phyloP scores from a whole-genome alignment of 2,113 vertebrate species.

The Lichenostomus cassidix region DNA sequence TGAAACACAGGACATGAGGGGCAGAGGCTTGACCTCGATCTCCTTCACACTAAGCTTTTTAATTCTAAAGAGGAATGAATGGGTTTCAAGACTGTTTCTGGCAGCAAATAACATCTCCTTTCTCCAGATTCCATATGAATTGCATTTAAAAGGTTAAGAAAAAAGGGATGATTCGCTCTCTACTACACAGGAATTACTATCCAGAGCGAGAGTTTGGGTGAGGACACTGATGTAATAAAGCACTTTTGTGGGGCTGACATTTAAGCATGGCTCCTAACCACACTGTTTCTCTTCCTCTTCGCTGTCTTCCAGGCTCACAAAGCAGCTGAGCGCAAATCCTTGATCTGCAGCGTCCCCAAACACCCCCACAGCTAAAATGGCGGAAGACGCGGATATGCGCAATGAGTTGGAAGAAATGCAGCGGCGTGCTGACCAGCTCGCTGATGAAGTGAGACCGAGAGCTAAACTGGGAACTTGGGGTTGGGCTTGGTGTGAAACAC shows the following conservation, averaged over 20 bases:
- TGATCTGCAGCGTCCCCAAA: slow-evolving; percentile 70
- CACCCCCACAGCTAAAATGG: slow-evolving; percentile 85
- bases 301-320: slow-evolving; percentile 65
- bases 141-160: not conserved
- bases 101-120: not conserved
- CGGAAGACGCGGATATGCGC: slow-evolving; percentile 97
- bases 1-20: not conserved
- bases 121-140: not conserved
- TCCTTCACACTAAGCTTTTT: not conserved
- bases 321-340: slow-evolving; percentile 57
- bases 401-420: slow-evolving; percentile 99
- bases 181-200: not conserved
- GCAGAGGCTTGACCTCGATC: not conserved
- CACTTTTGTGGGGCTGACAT: not conserved
- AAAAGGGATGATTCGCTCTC: not conserved
- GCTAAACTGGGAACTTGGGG: not conserved
- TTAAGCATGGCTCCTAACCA: not conserved
- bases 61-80: not conserved
- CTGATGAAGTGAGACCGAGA: slow-evolving; percentile 86
- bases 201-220: not conserved
- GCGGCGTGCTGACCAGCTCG: slow-evolving; percentile 94
- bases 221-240: not conserved
- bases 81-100: not conserved
- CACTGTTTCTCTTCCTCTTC: slow-evolving; percentile 10
- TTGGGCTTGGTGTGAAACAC: not conserved